Evolutionary conservation across 2,797 vertebrate genomes (phyloP).

Genomic region (Nannoperca obscura): DNA sequence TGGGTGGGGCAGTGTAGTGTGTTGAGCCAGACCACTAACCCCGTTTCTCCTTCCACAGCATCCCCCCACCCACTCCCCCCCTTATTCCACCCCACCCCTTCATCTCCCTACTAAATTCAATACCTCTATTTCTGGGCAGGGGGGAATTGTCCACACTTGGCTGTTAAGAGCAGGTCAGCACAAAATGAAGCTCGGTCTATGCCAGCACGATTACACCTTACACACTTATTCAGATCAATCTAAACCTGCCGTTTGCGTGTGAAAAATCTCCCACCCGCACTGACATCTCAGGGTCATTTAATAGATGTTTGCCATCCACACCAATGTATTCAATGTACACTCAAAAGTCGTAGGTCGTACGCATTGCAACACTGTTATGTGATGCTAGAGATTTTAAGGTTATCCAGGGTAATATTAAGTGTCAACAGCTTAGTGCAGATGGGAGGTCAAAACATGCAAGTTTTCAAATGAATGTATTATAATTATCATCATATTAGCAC

Average conservation of each 20-base stretch:
- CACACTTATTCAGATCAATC: conserved; percentile 27
- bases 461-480: not conserved
- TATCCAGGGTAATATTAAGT: not conserved
- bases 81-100: conserved; percentile 65
- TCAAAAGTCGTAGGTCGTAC: not conserved
- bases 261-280: conserved; percentile 2
- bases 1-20: conserved; percentile 85
- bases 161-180: conserved; percentile 79
- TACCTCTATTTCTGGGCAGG: conserved; percentile 83
- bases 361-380: not conserved
- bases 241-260: conserved; percentile 25
- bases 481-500: no score
- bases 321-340: not conserved
- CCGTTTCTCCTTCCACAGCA: conserved; percentile 61
- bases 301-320: conserved; percentile 17
- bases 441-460: not conserved
- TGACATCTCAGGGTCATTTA: not conserved
- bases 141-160: conserved; percentile 74
- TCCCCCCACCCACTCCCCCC: conserved; percentile 50
- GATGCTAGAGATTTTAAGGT: not conserved
- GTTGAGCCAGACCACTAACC: conserved; percentile 79
- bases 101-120: conserved; percentile 85
- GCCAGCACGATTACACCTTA: conserved; percentile 28
- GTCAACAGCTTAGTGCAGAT: not conserved
- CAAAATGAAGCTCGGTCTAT: conserved; percentile 62